phyloP scores from a whole-genome alignment of 2,113 vertebrate species.

The Atrichornis clamosus region DNA sequence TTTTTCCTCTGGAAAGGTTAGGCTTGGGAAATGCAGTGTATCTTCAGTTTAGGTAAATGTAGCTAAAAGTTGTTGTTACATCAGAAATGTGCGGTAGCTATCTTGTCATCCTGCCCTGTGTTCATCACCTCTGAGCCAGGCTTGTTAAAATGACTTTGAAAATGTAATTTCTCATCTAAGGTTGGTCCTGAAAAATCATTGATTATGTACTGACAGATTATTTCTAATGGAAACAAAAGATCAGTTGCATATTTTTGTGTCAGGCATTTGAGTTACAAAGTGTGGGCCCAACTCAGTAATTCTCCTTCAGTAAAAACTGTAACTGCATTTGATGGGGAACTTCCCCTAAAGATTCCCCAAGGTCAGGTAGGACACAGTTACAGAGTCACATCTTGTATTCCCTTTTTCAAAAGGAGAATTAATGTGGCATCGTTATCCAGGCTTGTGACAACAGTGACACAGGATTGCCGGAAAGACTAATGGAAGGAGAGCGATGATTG shows the following conservation, averaged over 20 bases:
- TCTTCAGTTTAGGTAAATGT: background rate
- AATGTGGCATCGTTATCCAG: slow-evolving; percentile 22
- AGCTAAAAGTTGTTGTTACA: background rate
- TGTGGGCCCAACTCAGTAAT: background rate
- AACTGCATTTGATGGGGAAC: background rate
- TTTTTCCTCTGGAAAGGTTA: background rate
- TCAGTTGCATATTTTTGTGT: background rate
- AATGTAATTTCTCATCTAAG: background rate
- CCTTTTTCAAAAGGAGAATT: slow-evolving; percentile 6
- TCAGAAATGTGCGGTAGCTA: background rate
- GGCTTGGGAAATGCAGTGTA: background rate
- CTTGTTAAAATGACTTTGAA: background rate
- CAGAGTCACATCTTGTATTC: background rate
- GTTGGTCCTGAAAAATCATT: background rate
- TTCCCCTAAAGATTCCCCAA: slow-evolving; percentile 10
- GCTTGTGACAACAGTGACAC: slow-evolving; percentile 4
- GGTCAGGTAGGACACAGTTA: slow-evolving; percentile 5
- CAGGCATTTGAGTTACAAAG: background rate
- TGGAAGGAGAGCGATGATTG: slow-evolving; percentile 12
- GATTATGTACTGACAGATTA: background rate
- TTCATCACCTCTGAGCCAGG: background rate
- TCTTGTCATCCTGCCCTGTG: fast-evolving
- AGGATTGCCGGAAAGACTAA: slow-evolving; percentile 40
- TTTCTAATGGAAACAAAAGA: background rate
- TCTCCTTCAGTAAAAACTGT: background rate